Conservation (phyloP, 2,888 invertebrate genomes). For the Coenonympha arcania region DNA sequence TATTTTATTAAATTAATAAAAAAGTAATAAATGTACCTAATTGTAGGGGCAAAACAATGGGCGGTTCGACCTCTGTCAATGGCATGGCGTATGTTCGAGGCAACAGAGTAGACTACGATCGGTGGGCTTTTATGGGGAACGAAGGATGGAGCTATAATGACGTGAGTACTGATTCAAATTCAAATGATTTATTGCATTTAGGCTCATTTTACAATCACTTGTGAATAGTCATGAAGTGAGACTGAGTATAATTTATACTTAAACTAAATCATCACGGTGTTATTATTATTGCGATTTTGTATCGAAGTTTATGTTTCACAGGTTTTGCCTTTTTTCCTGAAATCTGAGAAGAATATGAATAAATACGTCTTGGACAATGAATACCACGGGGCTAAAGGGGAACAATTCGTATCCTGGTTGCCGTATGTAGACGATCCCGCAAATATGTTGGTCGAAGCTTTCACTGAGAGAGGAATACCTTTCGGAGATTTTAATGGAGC, state of each 20-base stretch:
- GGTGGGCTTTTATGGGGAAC: conserved; percentile 76
- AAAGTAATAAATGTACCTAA: too few species aligned
- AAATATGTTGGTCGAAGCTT: conserved; percentile 69
- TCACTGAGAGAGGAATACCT: conserved; percentile 74
- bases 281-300: too few species aligned
- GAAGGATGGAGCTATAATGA: conserved; percentile 75
- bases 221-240: too few species aligned
- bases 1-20: neutral
- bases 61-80: conserved; percentile 78
- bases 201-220: too few species aligned
- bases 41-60: conserved; percentile 76
- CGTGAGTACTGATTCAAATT: too few species aligned
- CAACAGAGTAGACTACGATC: conserved; percentile 74
- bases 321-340: conserved; percentile 79
- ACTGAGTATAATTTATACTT: neutral
- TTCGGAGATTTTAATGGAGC: conserved; percentile 72
- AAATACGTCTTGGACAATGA: conserved; percentile 57
- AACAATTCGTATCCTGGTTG: conserved; percentile 74
- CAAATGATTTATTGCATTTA: too few species aligned
- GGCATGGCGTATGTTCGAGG: conserved; percentile 76
- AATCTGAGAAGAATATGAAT: conserved; percentile 76
- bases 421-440: conserved; percentile 76
- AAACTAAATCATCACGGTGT: neutral
- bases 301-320: too few species aligned
- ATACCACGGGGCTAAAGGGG: conserved; percentile 76